A percentile compares a stretch with the other conserved stretches of the same genome.
These are phyloP conservation scores for Rhinoderma darwinii DNA, from an alignment of 2,113 vertebrate genomes.

Conservation along the genomic window DNA sequence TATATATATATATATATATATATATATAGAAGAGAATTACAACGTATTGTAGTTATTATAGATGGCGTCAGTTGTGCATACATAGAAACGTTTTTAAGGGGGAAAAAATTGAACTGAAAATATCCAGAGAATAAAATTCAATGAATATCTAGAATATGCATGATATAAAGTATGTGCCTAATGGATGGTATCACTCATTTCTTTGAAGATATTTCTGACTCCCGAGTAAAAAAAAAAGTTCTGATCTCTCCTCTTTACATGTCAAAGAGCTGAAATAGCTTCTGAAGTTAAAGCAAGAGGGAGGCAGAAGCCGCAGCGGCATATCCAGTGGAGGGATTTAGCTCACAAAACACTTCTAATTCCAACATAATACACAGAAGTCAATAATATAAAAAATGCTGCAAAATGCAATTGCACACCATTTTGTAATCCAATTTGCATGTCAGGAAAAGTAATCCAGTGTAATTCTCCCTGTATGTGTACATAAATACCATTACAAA, in stretches of 20 bases:
- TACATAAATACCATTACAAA: conserved; percentile 28
- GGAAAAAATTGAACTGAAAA: not conserved
- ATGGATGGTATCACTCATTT: not conserved
- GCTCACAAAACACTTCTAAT: conserved; percentile 38
- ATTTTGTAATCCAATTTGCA: conserved; percentile 48
- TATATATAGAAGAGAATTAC: not conserved
- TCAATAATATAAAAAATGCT: conserved; percentile 36
- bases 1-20: not conserved
- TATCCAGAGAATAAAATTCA: conserved; percentile 11
- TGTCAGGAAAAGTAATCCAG: conserved; percentile 31
- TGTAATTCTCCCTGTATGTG: conserved; percentile 28
- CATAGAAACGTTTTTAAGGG: not conserved
- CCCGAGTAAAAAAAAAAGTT: conserved; percentile 30
- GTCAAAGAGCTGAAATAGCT: not conserved
- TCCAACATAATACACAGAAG: conserved; percentile 27
- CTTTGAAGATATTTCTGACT: conserved; percentile 28
- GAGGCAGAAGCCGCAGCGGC: not conserved
- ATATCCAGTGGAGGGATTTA: conserved; percentile 1
- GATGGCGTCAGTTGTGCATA: not conserved
- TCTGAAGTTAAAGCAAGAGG: not conserved
- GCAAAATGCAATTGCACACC: conserved; percentile 38
- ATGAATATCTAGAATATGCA: not conserved
- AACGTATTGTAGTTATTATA: not conserved
- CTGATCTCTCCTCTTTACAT: conserved; percentile 17
- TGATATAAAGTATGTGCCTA: not conserved